phyloP scores from a whole-genome alignment of 2,797 vertebrate species.

The Gymnoscopelus braueri region DNA sequence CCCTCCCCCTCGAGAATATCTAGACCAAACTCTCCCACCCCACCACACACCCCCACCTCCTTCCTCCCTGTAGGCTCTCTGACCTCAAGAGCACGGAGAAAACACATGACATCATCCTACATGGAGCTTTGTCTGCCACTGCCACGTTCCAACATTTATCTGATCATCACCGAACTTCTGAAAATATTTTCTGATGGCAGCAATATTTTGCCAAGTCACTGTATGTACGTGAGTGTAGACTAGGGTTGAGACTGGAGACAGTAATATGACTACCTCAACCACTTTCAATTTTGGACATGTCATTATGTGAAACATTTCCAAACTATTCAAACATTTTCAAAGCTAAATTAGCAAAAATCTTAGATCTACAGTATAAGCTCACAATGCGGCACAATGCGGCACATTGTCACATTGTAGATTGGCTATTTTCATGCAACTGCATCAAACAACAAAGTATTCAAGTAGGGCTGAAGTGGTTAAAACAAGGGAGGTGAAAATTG shows the following conservation, averaged over 20 bases:
- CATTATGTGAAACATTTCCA: too few species aligned
- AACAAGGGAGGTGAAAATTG: too few species aligned
- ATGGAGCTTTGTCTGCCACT: slow-evolving; percentile 9
- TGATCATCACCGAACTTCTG: slow-evolving; percentile 48
- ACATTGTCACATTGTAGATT: too few species aligned
- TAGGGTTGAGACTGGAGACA: slow-evolving; percentile 16
- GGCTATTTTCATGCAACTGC: too few species aligned
- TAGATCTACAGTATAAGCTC: too few species aligned
- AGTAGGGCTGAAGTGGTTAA: too few species aligned
- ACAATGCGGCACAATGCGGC: too few species aligned
- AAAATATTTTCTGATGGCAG: neutral
- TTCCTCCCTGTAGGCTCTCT: slow-evolving; percentile 15
- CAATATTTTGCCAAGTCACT: neutral
- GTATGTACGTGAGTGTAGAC: neutral
- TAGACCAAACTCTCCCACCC: slow-evolving; percentile 4
- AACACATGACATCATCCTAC: slow-evolving; percentile 60
- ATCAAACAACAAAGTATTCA: too few species aligned
- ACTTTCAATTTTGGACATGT: too few species aligned
- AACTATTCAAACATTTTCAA: too few species aligned
- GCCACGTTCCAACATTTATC: slow-evolving; percentile 49
- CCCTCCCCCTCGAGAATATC: slow-evolving; percentile 6
- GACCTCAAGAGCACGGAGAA: slow-evolving; percentile 46
- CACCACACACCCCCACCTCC: slow-evolving; percentile 8
- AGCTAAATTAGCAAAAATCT: too few species aligned
- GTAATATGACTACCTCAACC: neutral